A percentile compares a stretch with the other conserved stretches of the same genome.
Conservation (phyloP, 2,888 invertebrate genomes). For the Sinohyriopsis cumingii region DNA sequence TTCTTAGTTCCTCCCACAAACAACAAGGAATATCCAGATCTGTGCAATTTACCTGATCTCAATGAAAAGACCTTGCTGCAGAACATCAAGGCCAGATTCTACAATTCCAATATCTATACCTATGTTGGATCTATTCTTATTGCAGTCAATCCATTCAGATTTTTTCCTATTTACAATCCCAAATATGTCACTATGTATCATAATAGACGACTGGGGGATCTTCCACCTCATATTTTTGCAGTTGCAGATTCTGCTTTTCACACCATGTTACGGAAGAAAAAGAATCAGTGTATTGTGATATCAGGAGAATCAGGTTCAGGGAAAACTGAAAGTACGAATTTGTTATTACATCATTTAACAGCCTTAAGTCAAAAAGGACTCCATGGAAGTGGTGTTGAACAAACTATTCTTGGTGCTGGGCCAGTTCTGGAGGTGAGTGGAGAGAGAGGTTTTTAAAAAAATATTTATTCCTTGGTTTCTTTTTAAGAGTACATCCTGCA, state of each 20-base stretch:
- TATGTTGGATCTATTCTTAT: conserved; percentile 96
- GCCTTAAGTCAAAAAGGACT: conserved; percentile 88
- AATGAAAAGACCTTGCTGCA: conserved; percentile 94
- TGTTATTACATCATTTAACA: conserved; percentile 93
- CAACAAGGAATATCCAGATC: conserved; percentile 94
- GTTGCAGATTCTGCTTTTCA: conserved; percentile 95
- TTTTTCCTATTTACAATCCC: conserved; percentile 97
- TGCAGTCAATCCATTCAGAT: conserved; percentile 90
- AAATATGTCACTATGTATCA: conserved; percentile 97
- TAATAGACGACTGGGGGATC: conserved; percentile 89
- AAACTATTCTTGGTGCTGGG: conserved; percentile 95
- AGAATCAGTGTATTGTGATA: conserved; percentile 95
- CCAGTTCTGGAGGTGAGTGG: conserved; percentile 87
- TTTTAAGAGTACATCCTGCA: no score
- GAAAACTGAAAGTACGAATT: conserved; percentile 97
- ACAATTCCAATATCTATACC: conserved; percentile 94
- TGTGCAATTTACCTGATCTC: conserved; percentile 95
- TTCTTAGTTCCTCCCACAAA: conserved; percentile 90
- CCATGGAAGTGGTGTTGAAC: conserved; percentile 96
- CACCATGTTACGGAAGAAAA: conserved; percentile 91
- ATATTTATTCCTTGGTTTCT: no score
- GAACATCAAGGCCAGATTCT: conserved; percentile 88
- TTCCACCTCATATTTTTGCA: conserved; percentile 97
- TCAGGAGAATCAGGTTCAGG: conserved; percentile 96
- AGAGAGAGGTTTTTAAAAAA: no score